Percentiles rank a stretch among this genome's conserved stretches.
Evolutionary conservation across 1,140 invertebrate species (phyloP).

Genomic region (Sinonovacula constricta): DNA sequence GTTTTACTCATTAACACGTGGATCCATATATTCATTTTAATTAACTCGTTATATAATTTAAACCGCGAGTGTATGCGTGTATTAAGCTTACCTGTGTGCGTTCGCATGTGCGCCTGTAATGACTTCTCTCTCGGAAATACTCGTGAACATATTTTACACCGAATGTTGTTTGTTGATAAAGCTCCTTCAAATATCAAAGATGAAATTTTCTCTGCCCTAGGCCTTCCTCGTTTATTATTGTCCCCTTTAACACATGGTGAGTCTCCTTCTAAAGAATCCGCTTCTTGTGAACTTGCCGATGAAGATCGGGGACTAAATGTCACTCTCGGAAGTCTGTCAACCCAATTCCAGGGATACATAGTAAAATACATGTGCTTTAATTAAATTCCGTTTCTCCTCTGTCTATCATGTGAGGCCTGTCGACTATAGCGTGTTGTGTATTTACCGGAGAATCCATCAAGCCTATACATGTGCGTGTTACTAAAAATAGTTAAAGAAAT

Average conservation of each 20-base stretch:
- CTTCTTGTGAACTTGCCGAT: slow-evolving; percentile 64
- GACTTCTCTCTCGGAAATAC: slow-evolving; percentile 91
- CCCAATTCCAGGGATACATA: slow-evolving; percentile 51
- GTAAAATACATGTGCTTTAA: slow-evolving; percentile 50
- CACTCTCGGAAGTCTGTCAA: slow-evolving; percentile 27
- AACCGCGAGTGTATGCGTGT: background rate
- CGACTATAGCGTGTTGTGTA: background rate
- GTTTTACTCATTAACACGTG: no score
- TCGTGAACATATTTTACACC: slow-evolving; percentile 86
- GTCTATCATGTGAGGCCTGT: background rate
- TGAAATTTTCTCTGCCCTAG: slow-evolving; percentile 86
- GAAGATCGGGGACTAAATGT: slow-evolving; percentile 59
- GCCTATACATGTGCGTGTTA: slow-evolving; percentile 46
- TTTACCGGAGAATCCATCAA: slow-evolving; percentile 26
- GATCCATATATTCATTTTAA: no score
- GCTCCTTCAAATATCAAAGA: slow-evolving; percentile 87
- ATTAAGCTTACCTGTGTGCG: slow-evolving; percentile 85
- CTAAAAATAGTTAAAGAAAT: slow-evolving; percentile 35
- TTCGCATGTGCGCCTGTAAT: slow-evolving; percentile 88
- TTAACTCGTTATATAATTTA: background rate
- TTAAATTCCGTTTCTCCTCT: background rate
- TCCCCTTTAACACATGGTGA: slow-evolving; percentile 48
- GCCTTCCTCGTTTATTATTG: slow-evolving; percentile 81
- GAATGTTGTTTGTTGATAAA: slow-evolving; percentile 85
- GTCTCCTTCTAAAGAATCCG: slow-evolving; percentile 61